Base-by-base conservation (phyloP, 2,797 vertebrate species). In the Tenualosa thibaudeaui region DNA sequence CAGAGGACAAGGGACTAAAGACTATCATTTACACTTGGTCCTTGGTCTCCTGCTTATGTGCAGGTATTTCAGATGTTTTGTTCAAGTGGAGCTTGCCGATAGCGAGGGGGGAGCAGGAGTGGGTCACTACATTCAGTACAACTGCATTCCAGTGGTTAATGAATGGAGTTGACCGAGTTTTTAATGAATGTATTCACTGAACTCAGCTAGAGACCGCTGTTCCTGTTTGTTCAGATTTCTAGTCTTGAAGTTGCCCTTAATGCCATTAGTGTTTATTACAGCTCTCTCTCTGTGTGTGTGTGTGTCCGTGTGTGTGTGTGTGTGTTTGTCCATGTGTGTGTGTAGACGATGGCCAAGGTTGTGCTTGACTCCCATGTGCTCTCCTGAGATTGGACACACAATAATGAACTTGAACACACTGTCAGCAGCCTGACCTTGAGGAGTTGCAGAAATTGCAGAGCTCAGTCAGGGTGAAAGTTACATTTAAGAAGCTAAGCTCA, bases 391-490 rank as follows among this genome's bases (percentile, higher is more conserved):
- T 81, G 90, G 89, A 87, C 84, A 86, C 89, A 89, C 78, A 7
- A 88, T 95, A 94, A 94, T 91, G 92, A 94, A 90, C 91, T 90
- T 92, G 91, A 62, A 88, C 89, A 91, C 84, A 89, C 91, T 88
- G 90, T 68, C 87, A 89, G 82, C 75, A 88, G 86, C 83, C 83
- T 82, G 89, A 90, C 87, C 90, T 90, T 89, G 87, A 90, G 86
- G 87, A 88, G 37, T 43, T 43, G 68, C 19, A 75, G 68, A n/a
- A n/a, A n/a, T n/a, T n/a, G 15, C 1, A 75, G 37, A 43, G 24
- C 17, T 54, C 65, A 84, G 50, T 46, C 15, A 46, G 37, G 58
- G 53, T 46, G 22, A 71, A 37, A 81, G 13, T 26, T 58, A 46
- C 15, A 37, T 7, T 85, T 50, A 82, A 82, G 24, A 37, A 81